Conservation (phyloP, 2,888 invertebrate genomes). For the Cryptus viduatorius region DNA sequence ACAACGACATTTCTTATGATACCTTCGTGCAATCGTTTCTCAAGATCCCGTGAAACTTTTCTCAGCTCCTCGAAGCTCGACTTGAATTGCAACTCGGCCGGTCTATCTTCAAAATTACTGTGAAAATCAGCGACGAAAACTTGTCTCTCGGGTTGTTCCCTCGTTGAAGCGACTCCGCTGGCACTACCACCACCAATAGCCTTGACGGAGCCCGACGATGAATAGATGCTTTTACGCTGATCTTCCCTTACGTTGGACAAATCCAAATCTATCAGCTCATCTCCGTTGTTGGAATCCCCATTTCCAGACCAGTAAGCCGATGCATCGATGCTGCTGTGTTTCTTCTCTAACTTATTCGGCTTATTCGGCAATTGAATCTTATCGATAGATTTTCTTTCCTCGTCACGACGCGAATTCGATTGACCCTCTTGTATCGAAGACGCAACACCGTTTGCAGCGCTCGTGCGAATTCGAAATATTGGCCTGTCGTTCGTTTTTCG, state of each 20-base stretch:
- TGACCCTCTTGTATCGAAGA: constrained; percentile 64
- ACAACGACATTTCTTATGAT: constrained; percentile 73
- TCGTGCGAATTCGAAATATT: constrained; percentile 72
- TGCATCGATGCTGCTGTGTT: constrained; percentile 72
- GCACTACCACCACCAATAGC: constrained; percentile 62
- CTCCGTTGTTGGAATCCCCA: constrained; percentile 80
- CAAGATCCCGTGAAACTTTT: constrained; percentile 79
- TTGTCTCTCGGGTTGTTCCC: constrained; percentile 42
- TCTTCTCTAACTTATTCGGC: constrained; percentile 82
- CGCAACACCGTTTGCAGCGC: constrained; percentile 10
- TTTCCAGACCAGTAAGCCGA: constrained; percentile 80
- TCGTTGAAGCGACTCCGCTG: constrained; percentile 67
- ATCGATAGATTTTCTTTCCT: constrained; percentile 84
- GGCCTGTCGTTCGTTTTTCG: constrained; percentile 82
- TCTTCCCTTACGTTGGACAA: constrained; percentile 55
- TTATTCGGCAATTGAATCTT: constrained; percentile 83
- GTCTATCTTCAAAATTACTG: constrained; percentile 70
- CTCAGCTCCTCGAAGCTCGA: constrained; percentile 77
- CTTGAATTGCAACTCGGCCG: constrained; percentile 64
- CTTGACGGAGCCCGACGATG: constrained; percentile 53
- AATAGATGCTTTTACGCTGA: constrained; percentile 30
- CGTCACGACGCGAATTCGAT: constrained; percentile 52
- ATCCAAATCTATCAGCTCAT: constrained; percentile 78
- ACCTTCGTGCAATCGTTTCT: constrained; percentile 79
- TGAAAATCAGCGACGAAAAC: constrained; percentile 71